Percentiles rank a stretch among this genome's conserved stretches.
phyloP scores from a whole-genome alignment of 2,113 vertebrate species.

The Paratilapia polleni region DNA sequence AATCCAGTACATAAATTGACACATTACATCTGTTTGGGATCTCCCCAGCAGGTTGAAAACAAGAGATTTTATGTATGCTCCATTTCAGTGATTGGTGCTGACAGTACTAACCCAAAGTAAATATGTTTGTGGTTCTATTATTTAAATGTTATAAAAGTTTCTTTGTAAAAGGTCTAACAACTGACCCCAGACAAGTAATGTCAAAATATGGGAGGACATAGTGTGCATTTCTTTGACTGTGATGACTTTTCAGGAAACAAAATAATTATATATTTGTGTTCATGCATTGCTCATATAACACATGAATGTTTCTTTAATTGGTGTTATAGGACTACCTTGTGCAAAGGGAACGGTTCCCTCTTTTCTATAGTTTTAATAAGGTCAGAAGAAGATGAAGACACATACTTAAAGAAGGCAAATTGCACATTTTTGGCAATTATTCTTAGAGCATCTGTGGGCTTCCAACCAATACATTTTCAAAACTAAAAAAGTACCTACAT shows the following conservation, averaged over 20 bases:
- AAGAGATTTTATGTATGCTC: background rate
- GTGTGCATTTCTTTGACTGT: background rate
- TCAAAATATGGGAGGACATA: background rate
- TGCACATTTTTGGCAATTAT: background rate
- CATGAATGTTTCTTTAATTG: background rate
- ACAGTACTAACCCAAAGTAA: background rate
- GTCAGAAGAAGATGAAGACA: background rate
- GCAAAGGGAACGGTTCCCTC: background rate
- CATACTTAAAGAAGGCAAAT: background rate
- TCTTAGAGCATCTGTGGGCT: background rate
- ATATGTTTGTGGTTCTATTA: background rate
- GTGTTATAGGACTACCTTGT: background rate
- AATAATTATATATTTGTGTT: background rate
- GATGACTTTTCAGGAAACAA: background rate
- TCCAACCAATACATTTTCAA: background rate
- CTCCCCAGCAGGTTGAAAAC: background rate
- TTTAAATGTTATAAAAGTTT: background rate
- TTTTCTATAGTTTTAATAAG: conserved; percentile 5
- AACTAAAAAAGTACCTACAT: background rate
- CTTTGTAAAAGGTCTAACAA: background rate
- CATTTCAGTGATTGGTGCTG: background rate
- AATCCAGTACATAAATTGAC: background rate
- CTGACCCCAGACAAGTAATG: background rate
- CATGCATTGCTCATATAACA: background rate
- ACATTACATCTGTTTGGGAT: background rate